phyloP scores from a whole-genome alignment of 2,797 vertebrate species.

The Sphenopsis melanotis region DNA sequence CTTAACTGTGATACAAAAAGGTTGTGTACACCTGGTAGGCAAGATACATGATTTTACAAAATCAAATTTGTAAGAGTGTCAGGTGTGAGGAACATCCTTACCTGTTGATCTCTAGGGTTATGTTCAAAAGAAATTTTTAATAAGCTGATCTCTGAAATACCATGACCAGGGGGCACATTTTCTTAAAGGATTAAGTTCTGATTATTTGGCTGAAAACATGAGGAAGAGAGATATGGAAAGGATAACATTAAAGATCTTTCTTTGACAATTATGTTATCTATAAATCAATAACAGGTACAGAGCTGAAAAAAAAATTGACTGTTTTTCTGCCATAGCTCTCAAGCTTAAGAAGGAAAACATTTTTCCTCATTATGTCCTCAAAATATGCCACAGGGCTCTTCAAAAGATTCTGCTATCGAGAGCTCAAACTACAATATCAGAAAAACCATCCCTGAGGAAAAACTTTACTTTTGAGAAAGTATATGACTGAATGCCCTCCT shows the following conservation, averaged over 20 bases:
- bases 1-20: background rate
- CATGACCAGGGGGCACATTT: background rate
- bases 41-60: background rate
- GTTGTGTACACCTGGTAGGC: background rate
- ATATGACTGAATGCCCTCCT: conserved; percentile 35
- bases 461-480: conserved; percentile 47
- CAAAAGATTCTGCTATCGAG: background rate
- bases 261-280: background rate
- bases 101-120: background rate
- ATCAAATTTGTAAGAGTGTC: background rate
- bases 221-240: background rate
- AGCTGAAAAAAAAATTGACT: background rate
- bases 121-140: background rate
- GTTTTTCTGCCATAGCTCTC: background rate
- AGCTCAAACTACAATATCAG: background rate
- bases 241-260: background rate
- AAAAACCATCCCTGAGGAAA: conserved; percentile 17
- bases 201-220: background rate
- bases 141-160: background rate
- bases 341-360: background rate
- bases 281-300: background rate
- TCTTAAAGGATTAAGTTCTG: background rate
- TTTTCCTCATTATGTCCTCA: background rate
- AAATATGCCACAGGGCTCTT: background rate
- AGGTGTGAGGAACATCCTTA: background rate